Evolutionary conservation across 2,797 vertebrate species (phyloP).

Genomic region (Onychomys arenicola): DNA sequence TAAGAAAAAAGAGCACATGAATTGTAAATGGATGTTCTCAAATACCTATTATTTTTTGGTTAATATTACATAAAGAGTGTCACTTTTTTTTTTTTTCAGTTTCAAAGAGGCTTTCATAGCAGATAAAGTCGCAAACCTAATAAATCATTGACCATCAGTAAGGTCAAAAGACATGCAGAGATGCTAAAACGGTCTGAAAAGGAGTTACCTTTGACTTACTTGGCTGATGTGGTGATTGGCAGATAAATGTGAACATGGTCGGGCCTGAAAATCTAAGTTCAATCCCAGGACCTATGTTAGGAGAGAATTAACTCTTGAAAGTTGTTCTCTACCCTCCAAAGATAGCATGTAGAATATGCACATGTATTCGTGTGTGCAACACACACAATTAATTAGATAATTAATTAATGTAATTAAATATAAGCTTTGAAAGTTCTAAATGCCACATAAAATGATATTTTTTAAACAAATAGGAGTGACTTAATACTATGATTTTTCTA

Average conservation of each 20-base stretch:
- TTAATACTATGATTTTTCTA: neutral
- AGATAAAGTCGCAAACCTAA: neutral
- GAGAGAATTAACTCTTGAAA: neutral
- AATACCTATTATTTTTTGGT: neutral
- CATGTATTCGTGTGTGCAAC: neutral
- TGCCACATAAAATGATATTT: neutral
- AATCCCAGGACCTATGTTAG: neutral
- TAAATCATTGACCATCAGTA: neutral
- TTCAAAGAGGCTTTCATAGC: neutral
- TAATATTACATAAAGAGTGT: neutral
- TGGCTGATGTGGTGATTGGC: neutral
- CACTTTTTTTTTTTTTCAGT: accelerated
- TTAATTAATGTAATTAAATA: neutral
- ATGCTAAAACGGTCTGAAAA: neutral
- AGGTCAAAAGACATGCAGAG: neutral
- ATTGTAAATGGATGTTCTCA: neutral
- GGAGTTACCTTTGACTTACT: neutral
- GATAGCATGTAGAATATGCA: neutral
- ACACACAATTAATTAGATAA: neutral
- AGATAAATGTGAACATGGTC: no score
- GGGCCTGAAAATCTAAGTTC: neutral
- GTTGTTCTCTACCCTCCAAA: neutral
- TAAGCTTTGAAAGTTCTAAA: neutral
- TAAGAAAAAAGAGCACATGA: neutral
- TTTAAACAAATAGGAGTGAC: neutral